phyloP scores from a whole-genome alignment of 2,113 vertebrate species.

The Spermophilus dauricus region DNA sequence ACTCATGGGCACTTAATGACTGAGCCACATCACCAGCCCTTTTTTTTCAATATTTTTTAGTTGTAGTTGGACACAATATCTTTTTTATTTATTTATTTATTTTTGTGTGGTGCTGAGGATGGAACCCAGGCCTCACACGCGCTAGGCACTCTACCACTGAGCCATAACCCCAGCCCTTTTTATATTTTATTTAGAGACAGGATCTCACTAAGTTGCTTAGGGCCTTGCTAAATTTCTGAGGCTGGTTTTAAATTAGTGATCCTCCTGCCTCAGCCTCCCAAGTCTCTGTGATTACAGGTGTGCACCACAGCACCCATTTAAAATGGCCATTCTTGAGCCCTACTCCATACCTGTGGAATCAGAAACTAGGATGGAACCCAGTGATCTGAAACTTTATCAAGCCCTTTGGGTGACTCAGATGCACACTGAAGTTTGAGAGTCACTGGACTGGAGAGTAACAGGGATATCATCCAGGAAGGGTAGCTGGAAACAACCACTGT shows the following conservation, averaged over 20 bases:
- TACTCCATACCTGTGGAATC: background rate
- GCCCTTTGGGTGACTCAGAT: slow-evolving; percentile 2
- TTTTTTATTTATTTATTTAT: too few relatives aligned
- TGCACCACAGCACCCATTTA: background rate
- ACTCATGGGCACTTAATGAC: background rate
- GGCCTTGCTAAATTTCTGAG: too few relatives aligned
- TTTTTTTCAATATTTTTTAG: background rate
- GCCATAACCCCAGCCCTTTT: too few relatives aligned
- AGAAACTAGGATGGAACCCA: background rate
- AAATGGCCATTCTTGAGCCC: background rate
- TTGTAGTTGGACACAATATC: too few relatives aligned
- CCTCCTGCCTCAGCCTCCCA: background rate
- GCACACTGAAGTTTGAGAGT: background rate
- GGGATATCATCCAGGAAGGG: background rate
- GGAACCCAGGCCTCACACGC: too few relatives aligned
- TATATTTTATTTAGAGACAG: background rate
- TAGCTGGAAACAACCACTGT: background rate
- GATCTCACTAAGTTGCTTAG: background rate
- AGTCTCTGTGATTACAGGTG: background rate
- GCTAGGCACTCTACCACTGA: too few relatives aligned
- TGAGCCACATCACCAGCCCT: background rate
- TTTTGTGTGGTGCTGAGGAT: too few relatives aligned
- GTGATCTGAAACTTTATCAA: background rate
- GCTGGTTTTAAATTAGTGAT: background rate
- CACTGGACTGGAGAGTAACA: background rate